Conservation (phyloP, 2,797 vertebrate genomes). For the Galaxias olidus region DNA sequence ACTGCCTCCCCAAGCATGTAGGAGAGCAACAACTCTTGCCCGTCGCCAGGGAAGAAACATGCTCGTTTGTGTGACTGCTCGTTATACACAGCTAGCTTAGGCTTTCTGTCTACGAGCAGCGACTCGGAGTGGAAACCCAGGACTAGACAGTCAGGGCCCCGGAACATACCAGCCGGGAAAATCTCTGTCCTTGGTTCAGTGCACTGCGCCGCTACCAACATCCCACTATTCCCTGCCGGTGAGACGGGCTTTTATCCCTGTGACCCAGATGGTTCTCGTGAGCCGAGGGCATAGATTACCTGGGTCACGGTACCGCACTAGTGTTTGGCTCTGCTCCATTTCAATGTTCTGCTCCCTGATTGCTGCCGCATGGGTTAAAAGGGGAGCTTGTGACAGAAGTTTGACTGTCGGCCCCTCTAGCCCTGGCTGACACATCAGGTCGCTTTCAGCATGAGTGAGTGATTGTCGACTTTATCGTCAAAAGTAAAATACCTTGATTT, state of each 20-base stretch:
- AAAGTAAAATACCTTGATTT: slow-evolving; percentile 37
- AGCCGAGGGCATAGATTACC: background rate
- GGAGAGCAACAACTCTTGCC: background rate
- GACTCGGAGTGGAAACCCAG: too few relatives aligned
- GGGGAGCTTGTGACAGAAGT: background rate
- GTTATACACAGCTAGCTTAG: too few relatives aligned
- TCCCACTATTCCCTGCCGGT: slow-evolving; percentile 14
- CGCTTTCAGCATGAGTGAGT: slow-evolving; percentile 28
- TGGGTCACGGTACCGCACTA: background rate
- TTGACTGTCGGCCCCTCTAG: background rate
- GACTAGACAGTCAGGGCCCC: too few relatives aligned
- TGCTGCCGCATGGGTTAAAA: background rate
- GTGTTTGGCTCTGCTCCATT: slow-evolving; percentile 14
- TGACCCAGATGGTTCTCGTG: slow-evolving; percentile 18
- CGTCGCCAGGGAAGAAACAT: background rate
- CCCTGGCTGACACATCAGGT: background rate
- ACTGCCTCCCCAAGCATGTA: background rate
- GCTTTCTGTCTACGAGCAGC: too few relatives aligned
- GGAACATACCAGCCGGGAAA: background rate
- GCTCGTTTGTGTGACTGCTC: background rate
- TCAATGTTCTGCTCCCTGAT: slow-evolving; percentile 11
- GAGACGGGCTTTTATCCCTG: slow-evolving; percentile 17
- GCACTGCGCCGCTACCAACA: slow-evolving; percentile 12
- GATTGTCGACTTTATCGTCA: slow-evolving; percentile 16
- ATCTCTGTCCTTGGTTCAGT: background rate